Base-by-base conservation (phyloP, 2,888 invertebrate genomes). In the Nebria brevicollis region DNA sequence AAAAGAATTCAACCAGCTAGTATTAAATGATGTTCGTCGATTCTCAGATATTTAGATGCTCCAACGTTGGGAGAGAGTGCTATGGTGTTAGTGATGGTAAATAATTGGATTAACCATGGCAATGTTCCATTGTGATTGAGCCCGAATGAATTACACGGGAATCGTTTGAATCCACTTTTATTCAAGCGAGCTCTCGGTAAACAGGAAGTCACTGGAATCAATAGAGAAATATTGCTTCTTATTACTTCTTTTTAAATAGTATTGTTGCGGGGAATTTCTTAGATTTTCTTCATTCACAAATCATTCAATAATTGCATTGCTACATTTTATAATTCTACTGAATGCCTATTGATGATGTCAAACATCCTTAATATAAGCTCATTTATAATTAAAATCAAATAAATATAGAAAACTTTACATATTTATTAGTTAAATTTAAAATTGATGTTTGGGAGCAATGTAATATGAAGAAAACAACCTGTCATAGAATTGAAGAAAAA, bases 31-130 rank as follows among this genome's bases (percentile, higher is more conserved):
- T 75, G 75, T 10, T 64, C 20, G 20, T 54, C 64, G 43, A 75
- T 75, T 64, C 64, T 65, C 25, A 25, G 75, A 64, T 75, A 65
- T 64, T 75, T 75, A 54, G 54, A 11, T 34, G 34, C 34, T 34
- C 34, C 34, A 34, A 34, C 25, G 75, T 11, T 15, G 43, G 20
- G 25, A 13, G 34, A 20, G 64, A 41, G 41, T 7, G 64, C 10
- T 13, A 43, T 8, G 13, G 54, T 54, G 54, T 54, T 54, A 5
- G 54, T 54, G 54, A 54, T 54, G 54, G 11, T 75, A 43, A 75
- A 75, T 75, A 75, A 75, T 75, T 75, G 75, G 75, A 75, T 75
- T 75, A 75, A 75, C 11, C 75, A 43, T 75, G 11, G 75, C 75
- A 64, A 64, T 54, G 75, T 54, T 43, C 65, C 64, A 26, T 75